phyloP scores from a whole-genome alignment of 2,113 vertebrate genomes.

The Nannospalax galili region DNA sequence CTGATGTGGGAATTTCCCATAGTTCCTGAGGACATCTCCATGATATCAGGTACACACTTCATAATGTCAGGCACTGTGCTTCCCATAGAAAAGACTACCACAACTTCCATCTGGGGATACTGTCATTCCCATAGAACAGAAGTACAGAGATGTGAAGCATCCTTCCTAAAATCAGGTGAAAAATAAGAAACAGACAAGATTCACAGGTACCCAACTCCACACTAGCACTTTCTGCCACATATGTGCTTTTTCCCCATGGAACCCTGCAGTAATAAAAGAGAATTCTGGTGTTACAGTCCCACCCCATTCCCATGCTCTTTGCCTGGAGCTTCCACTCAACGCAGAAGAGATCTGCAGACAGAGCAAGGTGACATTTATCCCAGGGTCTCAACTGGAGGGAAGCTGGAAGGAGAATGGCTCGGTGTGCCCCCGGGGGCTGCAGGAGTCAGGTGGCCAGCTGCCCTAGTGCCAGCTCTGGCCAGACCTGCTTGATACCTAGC shows the following conservation, averaged over 20 bases:
- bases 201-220: not conserved
- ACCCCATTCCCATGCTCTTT: not conserved
- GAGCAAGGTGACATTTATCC: not conserved
- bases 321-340: not conserved
- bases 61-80: not conserved
- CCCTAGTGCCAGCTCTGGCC: not conserved
- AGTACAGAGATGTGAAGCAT: not conserved
- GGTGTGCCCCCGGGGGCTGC: not conserved
- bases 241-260: not conserved
- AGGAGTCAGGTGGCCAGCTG: not conserved
- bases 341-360: not conserved
- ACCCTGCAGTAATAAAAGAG: not conserved
- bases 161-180: not conserved
- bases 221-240: not conserved
- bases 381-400: not conserved
- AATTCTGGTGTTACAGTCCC: too few relatives aligned
- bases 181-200: not conserved
- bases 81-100: not conserved
- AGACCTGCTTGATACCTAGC: not conserved
- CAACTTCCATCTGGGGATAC: not conserved
- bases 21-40: too few relatives aligned
- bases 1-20: not conserved
- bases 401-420: not conserved
- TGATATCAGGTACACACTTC: too few relatives aligned
- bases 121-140: not conserved